A percentile compares a stretch with the other conserved stretches of the same genome.
phyloP scores from a whole-genome alignment of 2,797 vertebrate species.

The Coranthus polyacanthus region DNA sequence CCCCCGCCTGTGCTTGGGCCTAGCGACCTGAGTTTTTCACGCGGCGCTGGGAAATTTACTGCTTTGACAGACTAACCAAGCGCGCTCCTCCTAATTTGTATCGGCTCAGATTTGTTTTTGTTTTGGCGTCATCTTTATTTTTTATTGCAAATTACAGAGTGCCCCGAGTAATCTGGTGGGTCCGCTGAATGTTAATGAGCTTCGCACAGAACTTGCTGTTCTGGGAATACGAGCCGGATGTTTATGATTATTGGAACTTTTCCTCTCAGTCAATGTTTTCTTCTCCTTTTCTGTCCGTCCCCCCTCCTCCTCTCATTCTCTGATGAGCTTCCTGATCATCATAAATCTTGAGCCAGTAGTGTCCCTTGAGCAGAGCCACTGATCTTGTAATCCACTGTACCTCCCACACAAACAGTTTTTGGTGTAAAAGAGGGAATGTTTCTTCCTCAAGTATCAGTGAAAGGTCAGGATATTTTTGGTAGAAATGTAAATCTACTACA shows the following conservation, averaged over 20 bases:
- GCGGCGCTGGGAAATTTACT: slow-evolving; percentile 74
- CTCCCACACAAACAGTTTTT: slow-evolving; percentile 58
- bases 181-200: slow-evolving; percentile 82
- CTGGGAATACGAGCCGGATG: slow-evolving; percentile 77
- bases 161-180: slow-evolving; percentile 82
- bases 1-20: slow-evolving; percentile 62
- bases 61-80: slow-evolving; percentile 83
- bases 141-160: slow-evolving; percentile 87
- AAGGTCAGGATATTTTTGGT: slow-evolving; percentile 63
- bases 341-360: slow-evolving; percentile 70
- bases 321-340: slow-evolving; percentile 75
- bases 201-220: slow-evolving; percentile 70
- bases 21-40: slow-evolving; percentile 74
- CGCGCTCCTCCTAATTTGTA: slow-evolving; percentile 82
- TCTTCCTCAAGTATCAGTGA: slow-evolving; percentile 43
- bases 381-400: slow-evolving; percentile 69
- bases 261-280: slow-evolving; percentile 78
- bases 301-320: slow-evolving; percentile 37
- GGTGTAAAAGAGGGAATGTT: slow-evolving; percentile 43
- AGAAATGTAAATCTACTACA: slow-evolving; percentile 59
- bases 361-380: slow-evolving; percentile 59
- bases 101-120: slow-evolving; percentile 87
- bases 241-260: slow-evolving; percentile 86
- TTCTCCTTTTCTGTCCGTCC: slow-evolving; percentile 35
- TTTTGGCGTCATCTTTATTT: slow-evolving; percentile 86